Conservation (phyloP, 1,140 invertebrate species). For the Bombyx mori region ASM3026992v2 NC_085123.1:7999501-8000000, state of each 20-base stretch:
- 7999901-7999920: too few species aligned
- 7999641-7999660: slow-evolving; percentile 1
- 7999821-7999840: slow-evolving; percentile 42
- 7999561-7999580: too few species aligned
- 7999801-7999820: slow-evolving; percentile 74
- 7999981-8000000: too few species aligned
- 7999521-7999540: too few species aligned
- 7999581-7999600: too few species aligned
- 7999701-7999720: slow-evolving; percentile 81
- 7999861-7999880: slow-evolving; percentile 67
- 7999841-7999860: slow-evolving; percentile 42
- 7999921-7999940: too few species aligned
- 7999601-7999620: too few species aligned
- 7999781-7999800: slow-evolving; percentile 74
- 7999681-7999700: slow-evolving; percentile 73
- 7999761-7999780: slow-evolving; percentile 77
- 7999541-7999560: too few species aligned
- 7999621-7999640: too few species aligned
- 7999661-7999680: slow-evolving; percentile 78
- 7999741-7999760: slow-evolving; percentile 74
- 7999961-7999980: too few species aligned
- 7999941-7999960: too few species aligned
- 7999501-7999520: too few species aligned
- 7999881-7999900: slow-evolving; percentile 2
- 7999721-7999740: slow-evolving; percentile 77